phyloP scores from a whole-genome alignment of 2,888 invertebrate species.

The Osedax fenrisi region DNA sequence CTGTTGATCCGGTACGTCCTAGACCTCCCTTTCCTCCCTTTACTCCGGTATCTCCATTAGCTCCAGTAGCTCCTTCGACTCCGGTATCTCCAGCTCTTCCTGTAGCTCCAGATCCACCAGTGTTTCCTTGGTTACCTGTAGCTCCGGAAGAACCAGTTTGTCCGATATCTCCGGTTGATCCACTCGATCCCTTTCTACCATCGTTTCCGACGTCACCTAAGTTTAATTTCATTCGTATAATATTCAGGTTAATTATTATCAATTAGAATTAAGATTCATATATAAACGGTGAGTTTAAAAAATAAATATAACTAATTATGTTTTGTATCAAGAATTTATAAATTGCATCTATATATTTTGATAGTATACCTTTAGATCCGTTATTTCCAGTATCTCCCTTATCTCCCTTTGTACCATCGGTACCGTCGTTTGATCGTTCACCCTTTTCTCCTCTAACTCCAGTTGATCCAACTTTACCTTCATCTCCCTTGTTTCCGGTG shows the following conservation, averaged over 20 bases:
- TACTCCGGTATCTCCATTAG: background rate
- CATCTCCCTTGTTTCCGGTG: background rate
- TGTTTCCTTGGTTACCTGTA: constrained; percentile 19
- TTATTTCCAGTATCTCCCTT: background rate
- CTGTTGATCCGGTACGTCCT: constrained; percentile 16
- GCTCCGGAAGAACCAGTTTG: constrained; percentile 18
- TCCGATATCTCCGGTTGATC: constrained; percentile 36
- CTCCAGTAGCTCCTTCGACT: constrained; percentile 10
- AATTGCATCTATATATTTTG: too few relatives aligned
- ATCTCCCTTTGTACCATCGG: background rate
- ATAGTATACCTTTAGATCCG: too few relatives aligned
- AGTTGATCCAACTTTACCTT: background rate
- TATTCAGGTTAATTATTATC: too few relatives aligned
- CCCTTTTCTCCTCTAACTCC: background rate
- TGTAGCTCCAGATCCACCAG: constrained; percentile 23
- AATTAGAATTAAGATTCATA: too few relatives aligned
- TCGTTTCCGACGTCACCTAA: constrained; percentile 37
- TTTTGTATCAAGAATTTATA: too few relatives aligned
- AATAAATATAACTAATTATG: too few relatives aligned
- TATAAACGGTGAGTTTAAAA: too few relatives aligned
- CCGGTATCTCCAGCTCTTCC: constrained; percentile 20
- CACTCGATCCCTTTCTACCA: constrained; percentile 37
- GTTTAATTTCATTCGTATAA: constrained; percentile 44
- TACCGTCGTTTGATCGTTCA: background rate
- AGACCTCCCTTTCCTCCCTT: constrained; percentile 20